Evolutionary conservation across 2,888 invertebrate species (phyloP).

Genomic region (Bedellia somnulentella): DNA sequence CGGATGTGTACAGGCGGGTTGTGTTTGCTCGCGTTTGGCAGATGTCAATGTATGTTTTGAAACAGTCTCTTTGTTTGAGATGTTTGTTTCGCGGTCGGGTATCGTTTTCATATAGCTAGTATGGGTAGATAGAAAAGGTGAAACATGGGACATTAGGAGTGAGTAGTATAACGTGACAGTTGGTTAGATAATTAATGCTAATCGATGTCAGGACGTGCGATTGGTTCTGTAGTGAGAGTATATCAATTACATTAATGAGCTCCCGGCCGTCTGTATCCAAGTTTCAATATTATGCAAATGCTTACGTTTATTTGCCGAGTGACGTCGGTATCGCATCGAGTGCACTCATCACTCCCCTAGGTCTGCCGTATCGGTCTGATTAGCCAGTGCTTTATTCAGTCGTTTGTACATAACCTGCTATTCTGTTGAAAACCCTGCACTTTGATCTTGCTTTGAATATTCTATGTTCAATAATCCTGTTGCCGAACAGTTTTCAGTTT

Average conservation of each 20-base stretch:
- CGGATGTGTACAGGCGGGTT: constrained; percentile 53
- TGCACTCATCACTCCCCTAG: constrained; percentile 4
- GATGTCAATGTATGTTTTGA: constrained; percentile 59
- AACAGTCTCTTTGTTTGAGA: constrained; percentile 45
- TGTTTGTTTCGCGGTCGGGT: constrained; percentile 27
- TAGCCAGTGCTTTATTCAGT: too few species aligned
- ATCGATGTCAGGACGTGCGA: constrained; percentile 50
- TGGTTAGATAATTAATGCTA: constrained; percentile 52
- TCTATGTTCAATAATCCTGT: too few species aligned
- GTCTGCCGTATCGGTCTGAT: too few species aligned
- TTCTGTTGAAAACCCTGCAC: too few species aligned
- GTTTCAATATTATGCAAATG: constrained; percentile 48
- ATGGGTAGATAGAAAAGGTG: not conserved
- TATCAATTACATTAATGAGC: constrained; percentile 59
- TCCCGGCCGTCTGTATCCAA: constrained; percentile 43
- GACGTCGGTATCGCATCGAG: constrained; percentile 12
- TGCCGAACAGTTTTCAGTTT: too few species aligned
- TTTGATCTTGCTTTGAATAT: too few species aligned
- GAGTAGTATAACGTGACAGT: constrained; percentile 37
- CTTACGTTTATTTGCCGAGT: constrained; percentile 35
- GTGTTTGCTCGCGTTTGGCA: constrained; percentile 59
- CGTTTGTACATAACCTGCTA: too few species aligned
- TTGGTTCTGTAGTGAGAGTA: constrained; percentile 48
- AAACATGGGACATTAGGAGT: too few species aligned
- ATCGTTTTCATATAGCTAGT: not conserved